Evolutionary conservation across 2,888 invertebrate genomes (phyloP).

Genomic region (Pseudococcus longispinus): DNA sequence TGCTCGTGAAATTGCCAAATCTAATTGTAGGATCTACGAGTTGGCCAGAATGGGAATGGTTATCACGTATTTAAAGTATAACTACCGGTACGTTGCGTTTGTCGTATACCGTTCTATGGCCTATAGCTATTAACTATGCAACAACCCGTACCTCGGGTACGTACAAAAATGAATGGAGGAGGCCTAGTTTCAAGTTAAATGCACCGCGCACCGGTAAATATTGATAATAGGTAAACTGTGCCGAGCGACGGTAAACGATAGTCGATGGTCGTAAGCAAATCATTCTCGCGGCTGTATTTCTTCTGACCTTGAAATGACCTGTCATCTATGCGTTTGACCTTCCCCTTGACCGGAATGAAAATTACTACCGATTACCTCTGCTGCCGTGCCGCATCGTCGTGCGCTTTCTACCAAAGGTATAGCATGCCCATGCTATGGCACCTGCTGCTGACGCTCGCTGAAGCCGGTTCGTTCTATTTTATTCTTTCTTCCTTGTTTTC

Average conservation of each 20-base stretch:
- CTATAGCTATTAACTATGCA: too few species aligned
- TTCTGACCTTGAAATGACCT: slow-evolving; percentile 22
- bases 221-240: not conserved
- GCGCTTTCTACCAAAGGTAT: not conserved
- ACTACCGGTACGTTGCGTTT: too few species aligned
- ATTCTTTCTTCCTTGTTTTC: not conserved
- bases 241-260: not conserved
- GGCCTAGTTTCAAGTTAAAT: too few species aligned
- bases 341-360: slow-evolving; percentile 31
- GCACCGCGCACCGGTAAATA: not conserved
- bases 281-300: not conserved
- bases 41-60: too few species aligned
- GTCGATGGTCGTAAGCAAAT: slow-evolving; percentile 21
- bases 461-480: not conserved
- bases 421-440: not conserved
- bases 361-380: not conserved
- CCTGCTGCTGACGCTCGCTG: not conserved
- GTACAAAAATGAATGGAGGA: too few species aligned
- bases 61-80: too few species aligned
- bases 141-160: too few species aligned
- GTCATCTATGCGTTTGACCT: slow-evolving; percentile 20
- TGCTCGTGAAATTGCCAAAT: too few species aligned
- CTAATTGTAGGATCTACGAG: too few species aligned
- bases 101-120: too few species aligned
- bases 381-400: not conserved